phyloP scores from a whole-genome alignment of 2,113 vertebrate genomes.

The Aphelocoma coerulescens region DNA sequence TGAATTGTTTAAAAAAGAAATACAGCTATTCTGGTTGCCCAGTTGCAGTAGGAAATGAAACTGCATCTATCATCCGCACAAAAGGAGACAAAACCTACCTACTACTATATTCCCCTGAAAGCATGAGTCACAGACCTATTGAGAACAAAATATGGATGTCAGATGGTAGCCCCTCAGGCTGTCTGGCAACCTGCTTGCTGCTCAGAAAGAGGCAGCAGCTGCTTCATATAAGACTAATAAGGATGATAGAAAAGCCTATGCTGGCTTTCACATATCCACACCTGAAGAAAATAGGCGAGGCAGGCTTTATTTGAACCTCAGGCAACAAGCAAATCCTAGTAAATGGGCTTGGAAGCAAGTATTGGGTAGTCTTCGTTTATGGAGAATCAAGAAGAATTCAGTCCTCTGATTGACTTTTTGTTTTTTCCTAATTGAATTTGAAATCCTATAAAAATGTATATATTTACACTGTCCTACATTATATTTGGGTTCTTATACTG shows the following conservation, averaged over 20 bases:
- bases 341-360: background rate
- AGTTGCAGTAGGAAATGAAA: conserved; percentile 43
- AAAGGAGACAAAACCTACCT: background rate
- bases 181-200: conserved; percentile 30
- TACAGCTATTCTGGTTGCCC: background rate
- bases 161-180: conserved; percentile 44
- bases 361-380: rapidly evolving
- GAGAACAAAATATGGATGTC: conserved; percentile 56
- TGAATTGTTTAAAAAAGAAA: background rate
- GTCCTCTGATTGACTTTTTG: rapidly evolving
- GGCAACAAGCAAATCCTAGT: background rate
- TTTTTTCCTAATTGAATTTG: background rate
- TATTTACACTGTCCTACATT: background rate
- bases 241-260: background rate
- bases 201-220: conserved; percentile 43
- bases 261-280: background rate
- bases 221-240: conserved; percentile 43
- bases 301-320: background rate
- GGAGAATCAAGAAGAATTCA: background rate
- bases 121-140: conserved; percentile 6
- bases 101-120: conserved; percentile 21
- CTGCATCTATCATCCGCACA: conserved; percentile 23
- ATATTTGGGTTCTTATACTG: background rate
- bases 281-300: background rate
- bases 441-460: background rate